Evolutionary conservation across 2,888 invertebrate genomes (phyloP).

Genomic region (Philhelius pedissequus): DNA sequence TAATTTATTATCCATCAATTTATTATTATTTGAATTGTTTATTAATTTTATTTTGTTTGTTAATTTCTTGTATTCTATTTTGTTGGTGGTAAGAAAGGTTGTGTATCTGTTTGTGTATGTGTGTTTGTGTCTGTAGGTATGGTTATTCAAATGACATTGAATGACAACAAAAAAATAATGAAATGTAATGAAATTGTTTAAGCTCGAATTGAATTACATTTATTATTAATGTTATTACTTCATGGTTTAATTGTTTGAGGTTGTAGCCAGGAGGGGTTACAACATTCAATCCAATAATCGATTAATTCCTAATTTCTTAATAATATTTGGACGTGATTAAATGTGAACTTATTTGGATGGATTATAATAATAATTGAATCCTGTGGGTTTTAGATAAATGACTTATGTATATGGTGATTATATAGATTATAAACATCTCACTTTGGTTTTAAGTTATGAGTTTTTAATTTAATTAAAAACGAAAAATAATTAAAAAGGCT

Average conservation of each 20-base stretch:
- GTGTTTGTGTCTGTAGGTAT: background rate
- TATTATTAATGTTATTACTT: background rate
- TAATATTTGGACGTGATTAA: slow-evolving; percentile 35
- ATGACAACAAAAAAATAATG: slow-evolving; percentile 26
- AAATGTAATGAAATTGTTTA: slow-evolving; percentile 54
- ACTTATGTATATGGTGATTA: background rate
- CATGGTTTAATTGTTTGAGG: background rate
- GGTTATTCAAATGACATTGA: slow-evolving; percentile 44
- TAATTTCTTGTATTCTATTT: slow-evolving; percentile 9
- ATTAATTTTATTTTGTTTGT: slow-evolving; percentile 8
- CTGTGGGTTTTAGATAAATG: background rate
- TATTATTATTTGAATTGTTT: slow-evolving; percentile 24
- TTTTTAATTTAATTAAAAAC: background rate
- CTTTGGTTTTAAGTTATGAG: slow-evolving; percentile 3
- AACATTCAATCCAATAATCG: too few relatives aligned
- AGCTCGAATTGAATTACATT: slow-evolving; percentile 22
- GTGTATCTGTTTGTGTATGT: slow-evolving; percentile 1
- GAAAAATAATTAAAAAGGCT: too few relatives aligned
- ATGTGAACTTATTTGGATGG: slow-evolving; percentile 33
- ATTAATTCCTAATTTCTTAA: too few relatives aligned
- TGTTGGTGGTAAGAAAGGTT: background rate
- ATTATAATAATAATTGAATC: slow-evolving; percentile 47
- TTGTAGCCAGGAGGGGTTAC: too few relatives aligned
- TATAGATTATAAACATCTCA: background rate
- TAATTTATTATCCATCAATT: slow-evolving; percentile 54